These are phyloP conservation scores for Leptopilina clavipes DNA, from an alignment of 1,140 invertebrate species.

Conservation along the genomic window DNA sequence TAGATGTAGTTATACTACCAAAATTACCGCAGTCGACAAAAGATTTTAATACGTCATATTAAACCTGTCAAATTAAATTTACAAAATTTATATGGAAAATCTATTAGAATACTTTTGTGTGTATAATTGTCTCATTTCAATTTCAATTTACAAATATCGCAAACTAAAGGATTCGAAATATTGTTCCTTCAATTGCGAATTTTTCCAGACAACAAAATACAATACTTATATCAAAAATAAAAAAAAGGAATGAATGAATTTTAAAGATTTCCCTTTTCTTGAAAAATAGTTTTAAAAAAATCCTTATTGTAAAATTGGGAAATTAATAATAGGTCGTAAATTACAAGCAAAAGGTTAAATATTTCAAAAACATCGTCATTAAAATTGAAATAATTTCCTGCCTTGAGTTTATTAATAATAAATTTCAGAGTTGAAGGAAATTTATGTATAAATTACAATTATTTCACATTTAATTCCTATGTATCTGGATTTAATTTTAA, in stretches of 20 bases:
- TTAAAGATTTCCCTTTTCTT: neutral
- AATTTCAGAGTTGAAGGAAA: neutral
- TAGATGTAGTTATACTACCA: neutral
- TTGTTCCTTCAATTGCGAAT: too few species aligned
- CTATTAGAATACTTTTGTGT: too few species aligned
- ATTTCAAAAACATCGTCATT: neutral
- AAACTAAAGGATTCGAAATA: too few species aligned
- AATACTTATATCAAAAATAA: too few species aligned
- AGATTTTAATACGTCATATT: neutral
- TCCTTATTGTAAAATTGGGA: conserved; percentile 5
- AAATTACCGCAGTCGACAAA: neutral
- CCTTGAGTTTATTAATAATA: neutral
- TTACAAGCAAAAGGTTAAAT: neutral
- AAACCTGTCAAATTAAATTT: neutral
- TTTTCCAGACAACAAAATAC: too few species aligned
- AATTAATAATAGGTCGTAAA: conserved; percentile 4
- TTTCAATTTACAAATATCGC: too few species aligned
- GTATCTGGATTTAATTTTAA: too few species aligned
- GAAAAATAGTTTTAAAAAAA: neutral
- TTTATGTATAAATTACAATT: neutral
- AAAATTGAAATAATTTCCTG: too few species aligned
- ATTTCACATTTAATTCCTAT: neutral
- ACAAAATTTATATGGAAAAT: neutral
- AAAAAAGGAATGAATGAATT: too few species aligned
- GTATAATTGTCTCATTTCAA: too few species aligned